Evolutionary conservation across 2,113 vertebrate species (phyloP).

Genomic region (Cyprinodon brontotheroides): DNA sequence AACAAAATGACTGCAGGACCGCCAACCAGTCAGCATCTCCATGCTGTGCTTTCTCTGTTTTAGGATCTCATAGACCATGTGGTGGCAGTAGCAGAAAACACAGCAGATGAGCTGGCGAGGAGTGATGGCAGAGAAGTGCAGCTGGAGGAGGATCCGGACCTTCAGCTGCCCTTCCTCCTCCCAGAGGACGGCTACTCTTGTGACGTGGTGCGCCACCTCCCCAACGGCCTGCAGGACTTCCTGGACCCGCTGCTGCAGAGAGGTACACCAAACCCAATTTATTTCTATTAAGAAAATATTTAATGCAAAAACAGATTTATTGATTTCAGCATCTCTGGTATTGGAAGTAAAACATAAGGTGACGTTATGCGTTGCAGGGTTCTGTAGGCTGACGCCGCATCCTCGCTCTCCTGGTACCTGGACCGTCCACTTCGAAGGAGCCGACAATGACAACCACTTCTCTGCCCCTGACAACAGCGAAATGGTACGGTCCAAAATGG

Average conservation of each 20-base stretch:
- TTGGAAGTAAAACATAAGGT: too few species aligned
- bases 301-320: not conserved
- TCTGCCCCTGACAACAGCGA: constrained; percentile 86
- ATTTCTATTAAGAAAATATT: not conserved
- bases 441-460: constrained; percentile 91
- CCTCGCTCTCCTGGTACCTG: constrained; percentile 91
- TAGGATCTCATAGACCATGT: constrained; percentile 96
- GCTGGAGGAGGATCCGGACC: constrained; percentile 95
- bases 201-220: constrained; percentile 94
- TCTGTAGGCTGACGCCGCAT: constrained; percentile 89
- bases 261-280: constrained; percentile 72
- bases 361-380: constrained; percentile 76
- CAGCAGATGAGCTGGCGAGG: constrained; percentile 93
- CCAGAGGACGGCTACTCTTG: constrained; percentile 98
- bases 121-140: constrained; percentile 95
- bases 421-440: constrained; percentile 96
- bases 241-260: constrained; percentile 95
- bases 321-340: too few species aligned
- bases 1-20: not conserved
- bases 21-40: not conserved
- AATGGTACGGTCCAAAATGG: constrained; percentile 78
- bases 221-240: constrained; percentile 96
- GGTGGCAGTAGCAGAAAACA: constrained; percentile 95
- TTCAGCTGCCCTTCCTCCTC: constrained; percentile 97
- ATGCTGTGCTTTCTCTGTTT: constrained; percentile 5